Evolutionary conservation across 2,888 invertebrate genomes (phyloP), one percentile per base, ranked within the genome.

Genomic region (Ormia ochracea): DNA sequence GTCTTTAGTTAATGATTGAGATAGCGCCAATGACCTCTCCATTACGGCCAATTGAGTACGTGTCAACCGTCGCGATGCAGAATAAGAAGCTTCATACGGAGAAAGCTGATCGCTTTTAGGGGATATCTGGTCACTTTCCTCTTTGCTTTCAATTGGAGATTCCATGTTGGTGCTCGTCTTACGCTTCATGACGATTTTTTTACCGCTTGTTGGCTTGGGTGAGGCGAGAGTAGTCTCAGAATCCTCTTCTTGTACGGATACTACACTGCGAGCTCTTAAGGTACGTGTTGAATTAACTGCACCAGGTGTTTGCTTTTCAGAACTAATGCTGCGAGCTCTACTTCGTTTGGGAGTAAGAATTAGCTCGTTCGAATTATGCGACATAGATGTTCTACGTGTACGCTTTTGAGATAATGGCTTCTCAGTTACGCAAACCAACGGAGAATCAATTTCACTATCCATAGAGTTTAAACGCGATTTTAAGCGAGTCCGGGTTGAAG

Each of bases 1-100:
- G n/a, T 45, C 31, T 17, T 19, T 28, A n/a, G 61, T 21, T 4
- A 14, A 14, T 12, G 23, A 9, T 58, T 82, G 73, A 1, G 76
- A 52, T 10, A 83, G 61, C 17, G 82, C 80, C 7, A 73, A 56
- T 6, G 85, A 83, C 56, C 84, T 86, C 68, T 85, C 85, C 74
- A 86, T 63, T 14, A 85, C 82, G 17, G 85, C 84, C 59, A 84
- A 58, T 72, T 87, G 87, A 3, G 84, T 85, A 26, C 87, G 83
- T 33, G 87, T 87, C 14, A 87, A 72, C 28, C 86, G 84, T 21
- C 87, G 81, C 1, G 84, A 81, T 10, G 82, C 65, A 17, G 83
- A 81, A 65, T 83, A 82, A 28, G 72, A 52, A 14, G 50, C 14
- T 0, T 73, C 45, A 9, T 75, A 50, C 4, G 66, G 6, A n/a